Percentiles rank a stretch among this genome's conserved stretches.
Conservation (phyloP, 1,140 invertebrate genomes). For the Drosophila neocordata region DNA sequence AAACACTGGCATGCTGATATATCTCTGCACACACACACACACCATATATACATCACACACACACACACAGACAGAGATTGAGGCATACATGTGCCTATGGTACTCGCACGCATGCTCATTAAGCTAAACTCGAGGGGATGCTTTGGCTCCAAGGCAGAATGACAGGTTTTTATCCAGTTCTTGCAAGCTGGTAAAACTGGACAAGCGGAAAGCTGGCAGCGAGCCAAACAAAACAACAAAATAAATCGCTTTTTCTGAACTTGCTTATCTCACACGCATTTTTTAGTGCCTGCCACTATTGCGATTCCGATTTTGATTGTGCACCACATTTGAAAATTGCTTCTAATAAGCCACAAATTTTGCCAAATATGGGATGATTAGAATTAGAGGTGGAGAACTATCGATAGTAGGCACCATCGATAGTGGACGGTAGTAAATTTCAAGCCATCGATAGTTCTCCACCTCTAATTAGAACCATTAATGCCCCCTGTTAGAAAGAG, state of each 20-base stretch:
- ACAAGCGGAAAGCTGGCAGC: slow-evolving; percentile 27
- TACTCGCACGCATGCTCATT: slow-evolving; percentile 51
- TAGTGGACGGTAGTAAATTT: no score
- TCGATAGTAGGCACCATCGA: no score
- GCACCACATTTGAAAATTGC: slow-evolving; percentile 1
- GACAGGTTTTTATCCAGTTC: slow-evolving; percentile 71
- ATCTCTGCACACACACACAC: slow-evolving; percentile 10
- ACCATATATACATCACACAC: slow-evolving; percentile 9
- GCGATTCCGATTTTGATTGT: slow-evolving; percentile 3
- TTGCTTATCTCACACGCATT: slow-evolving; percentile 24
- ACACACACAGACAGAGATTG: background rate
- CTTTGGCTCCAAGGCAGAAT: slow-evolving; percentile 13
- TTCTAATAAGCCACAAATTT: background rate
- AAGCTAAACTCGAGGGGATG: slow-evolving; percentile 34
- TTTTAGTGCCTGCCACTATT: slow-evolving; percentile 2
- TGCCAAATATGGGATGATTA: background rate
- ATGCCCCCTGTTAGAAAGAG: no score
- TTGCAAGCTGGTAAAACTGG: slow-evolving; percentile 50
- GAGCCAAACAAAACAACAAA: slow-evolving; percentile 38
- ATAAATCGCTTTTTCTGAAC: slow-evolving; percentile 31
- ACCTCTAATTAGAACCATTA: background rate
- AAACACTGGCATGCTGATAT: slow-evolving; percentile 11
- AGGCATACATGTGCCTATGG: background rate
- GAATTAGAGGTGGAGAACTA: no score
- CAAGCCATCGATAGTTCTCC: no score